A percentile compares a stretch with the other conserved stretches of the same genome.
Conservation (phyloP, 2,888 invertebrate genomes). For the Diogma glabrata region DNA sequence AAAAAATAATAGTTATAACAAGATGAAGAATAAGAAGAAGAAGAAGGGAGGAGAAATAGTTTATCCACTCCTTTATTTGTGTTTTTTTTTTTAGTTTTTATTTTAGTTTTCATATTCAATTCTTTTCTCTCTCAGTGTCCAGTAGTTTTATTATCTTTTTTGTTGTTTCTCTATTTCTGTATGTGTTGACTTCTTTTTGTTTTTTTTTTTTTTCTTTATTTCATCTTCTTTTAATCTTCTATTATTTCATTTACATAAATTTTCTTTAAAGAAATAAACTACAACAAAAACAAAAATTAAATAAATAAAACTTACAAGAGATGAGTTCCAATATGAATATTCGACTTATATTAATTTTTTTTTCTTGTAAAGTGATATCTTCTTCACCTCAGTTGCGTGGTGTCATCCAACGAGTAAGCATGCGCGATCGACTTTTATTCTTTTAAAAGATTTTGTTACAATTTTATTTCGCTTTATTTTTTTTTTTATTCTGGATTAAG, state of each 20-base stretch:
- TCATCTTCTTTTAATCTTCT: conserved; percentile 8
- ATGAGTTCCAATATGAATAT: conserved; percentile 9
- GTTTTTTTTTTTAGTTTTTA: conserved; percentile 4
- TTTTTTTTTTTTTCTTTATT: conserved; percentile 2
- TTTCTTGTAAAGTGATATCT: conserved; percentile 9
- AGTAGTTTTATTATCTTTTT: conserved; percentile 5
- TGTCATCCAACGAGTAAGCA: conserved; percentile 9
- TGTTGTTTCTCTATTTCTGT: not conserved
- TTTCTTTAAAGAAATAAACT: not conserved
- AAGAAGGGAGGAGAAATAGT: conserved; percentile 9
- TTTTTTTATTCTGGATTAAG: conserved; percentile 1
- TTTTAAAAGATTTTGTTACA: too few relatives aligned
- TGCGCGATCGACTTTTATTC: conserved; percentile 8
- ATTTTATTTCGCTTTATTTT: conserved; percentile 1
- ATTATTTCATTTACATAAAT: conserved; percentile 1
- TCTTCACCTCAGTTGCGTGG: conserved; percentile 9
- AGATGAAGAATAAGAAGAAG: conserved; percentile 7
- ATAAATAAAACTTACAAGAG: too few relatives aligned
- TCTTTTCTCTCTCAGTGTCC: conserved; percentile 9
- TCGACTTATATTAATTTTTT: conserved; percentile 7
- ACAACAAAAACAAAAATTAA: not conserved
- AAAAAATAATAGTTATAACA: too few relatives aligned
- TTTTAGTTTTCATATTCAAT: conserved; percentile 4
- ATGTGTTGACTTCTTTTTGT: conserved; percentile 2
- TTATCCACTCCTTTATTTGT: conserved; percentile 9